Evolutionary conservation across 2,888 invertebrate genomes (phyloP).

Genomic region (Allacma fusca): DNA sequence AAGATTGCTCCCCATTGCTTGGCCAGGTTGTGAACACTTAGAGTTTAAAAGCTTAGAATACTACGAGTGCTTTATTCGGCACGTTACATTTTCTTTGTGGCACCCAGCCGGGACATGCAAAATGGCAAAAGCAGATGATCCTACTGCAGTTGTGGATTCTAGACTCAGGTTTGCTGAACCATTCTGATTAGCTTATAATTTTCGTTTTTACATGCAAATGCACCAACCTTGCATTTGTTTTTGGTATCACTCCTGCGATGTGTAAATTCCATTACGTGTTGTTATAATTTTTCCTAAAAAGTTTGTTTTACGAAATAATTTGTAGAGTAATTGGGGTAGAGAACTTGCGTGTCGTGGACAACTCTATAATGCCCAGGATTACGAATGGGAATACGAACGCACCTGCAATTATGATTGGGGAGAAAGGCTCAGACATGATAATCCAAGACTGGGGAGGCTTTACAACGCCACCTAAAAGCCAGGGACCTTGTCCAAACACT

Average conservation of each 20-base stretch:
- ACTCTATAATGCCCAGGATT: conserved; percentile 7
- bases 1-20: conserved; percentile 22
- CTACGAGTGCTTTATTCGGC: conserved; percentile 71
- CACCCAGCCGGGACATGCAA: conserved; percentile 73
- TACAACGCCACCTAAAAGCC: not conserved
- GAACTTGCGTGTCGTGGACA: conserved; percentile 7
- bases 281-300: too few relatives aligned
- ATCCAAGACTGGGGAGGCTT: not conserved
- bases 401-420: conserved; percentile 29
- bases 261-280: too few relatives aligned
- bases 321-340: not conserved
- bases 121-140: conserved; percentile 67
- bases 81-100: conserved; percentile 75
- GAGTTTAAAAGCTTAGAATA: conserved; percentile 70
- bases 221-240: too few relatives aligned
- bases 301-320: too few relatives aligned
- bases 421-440: conserved; percentile 6
- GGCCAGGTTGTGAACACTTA: conserved; percentile 58
- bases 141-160: conserved; percentile 58
- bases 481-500: not conserved
- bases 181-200: too few relatives aligned
- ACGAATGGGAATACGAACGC: conserved; percentile 27
- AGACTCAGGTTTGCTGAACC: conserved; percentile 58
- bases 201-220: too few relatives aligned
- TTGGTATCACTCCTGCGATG: too few relatives aligned